A percentile compares a stretch with the other conserved stretches of the same genome.
Evolutionary conservation across 2,888 invertebrate genomes (phyloP).

Genomic region (Idaea straminata): DNA sequence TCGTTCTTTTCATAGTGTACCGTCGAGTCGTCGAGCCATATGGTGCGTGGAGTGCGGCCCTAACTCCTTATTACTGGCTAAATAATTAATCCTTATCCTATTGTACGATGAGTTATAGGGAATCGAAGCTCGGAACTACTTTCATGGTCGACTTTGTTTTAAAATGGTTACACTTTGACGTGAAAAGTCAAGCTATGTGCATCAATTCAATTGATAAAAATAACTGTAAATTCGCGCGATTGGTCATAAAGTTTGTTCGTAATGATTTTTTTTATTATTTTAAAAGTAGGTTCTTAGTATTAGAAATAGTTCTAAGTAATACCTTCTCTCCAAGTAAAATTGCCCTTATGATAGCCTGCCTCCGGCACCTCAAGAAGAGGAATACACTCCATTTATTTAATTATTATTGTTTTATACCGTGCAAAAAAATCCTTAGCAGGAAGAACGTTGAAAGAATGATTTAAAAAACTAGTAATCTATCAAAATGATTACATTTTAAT

Average conservation of each 20-base stretch:
- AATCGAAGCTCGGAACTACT: background rate
- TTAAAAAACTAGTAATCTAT: background rate
- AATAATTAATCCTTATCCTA: slow-evolving; percentile 1
- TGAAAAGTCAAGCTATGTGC: background rate
- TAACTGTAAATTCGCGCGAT: too few relatives aligned
- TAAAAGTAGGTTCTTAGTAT: too few relatives aligned
- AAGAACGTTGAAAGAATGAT: too few relatives aligned
- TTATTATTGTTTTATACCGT: too few relatives aligned
- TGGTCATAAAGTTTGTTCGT: too few relatives aligned
- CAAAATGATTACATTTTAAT: background rate
- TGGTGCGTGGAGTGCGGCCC: background rate
- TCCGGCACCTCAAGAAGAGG: too few relatives aligned
- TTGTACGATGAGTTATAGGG: background rate
- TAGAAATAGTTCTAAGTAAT: too few relatives aligned
- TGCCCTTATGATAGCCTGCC: too few relatives aligned
- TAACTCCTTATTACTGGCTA: background rate
- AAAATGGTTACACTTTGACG: background rate
- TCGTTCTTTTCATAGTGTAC: background rate
- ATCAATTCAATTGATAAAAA: background rate
- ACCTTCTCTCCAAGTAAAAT: too few relatives aligned
- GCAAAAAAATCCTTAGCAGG: too few relatives aligned
- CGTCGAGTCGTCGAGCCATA: background rate
- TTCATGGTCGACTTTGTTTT: slow-evolving; percentile 9
- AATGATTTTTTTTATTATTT: too few relatives aligned
- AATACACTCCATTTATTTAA: too few relatives aligned